A percentile compares a stretch with the other conserved stretches of the same genome.
These are phyloP conservation scores for Elephantulus edwardii DNA, from an alignment of 2,113 vertebrate species.

Conservation along the genomic window DNA sequence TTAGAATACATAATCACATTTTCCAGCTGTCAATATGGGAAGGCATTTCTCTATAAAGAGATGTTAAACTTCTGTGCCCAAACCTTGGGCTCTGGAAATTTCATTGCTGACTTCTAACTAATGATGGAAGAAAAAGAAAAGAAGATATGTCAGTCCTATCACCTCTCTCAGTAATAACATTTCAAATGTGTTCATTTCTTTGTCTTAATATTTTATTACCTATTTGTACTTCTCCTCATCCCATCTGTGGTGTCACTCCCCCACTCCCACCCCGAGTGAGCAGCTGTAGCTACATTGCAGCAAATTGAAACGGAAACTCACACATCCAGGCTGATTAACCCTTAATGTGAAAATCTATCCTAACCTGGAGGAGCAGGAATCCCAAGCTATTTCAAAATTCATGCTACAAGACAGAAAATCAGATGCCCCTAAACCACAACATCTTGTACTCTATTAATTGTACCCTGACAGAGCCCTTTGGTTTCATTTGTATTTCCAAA, in stretches of 20 bases:
- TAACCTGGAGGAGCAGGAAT: constrained; percentile 79
- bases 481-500: constrained; percentile 84
- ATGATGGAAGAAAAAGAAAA: constrained; percentile 65
- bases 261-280: constrained; percentile 52
- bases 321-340: constrained; percentile 80
- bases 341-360: constrained; percentile 81
- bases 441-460: constrained; percentile 83
- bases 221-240: constrained; percentile 72
- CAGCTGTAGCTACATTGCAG: constrained; percentile 74
- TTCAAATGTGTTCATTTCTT: constrained; percentile 79
- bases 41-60: constrained; percentile 51
- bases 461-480: constrained; percentile 81
- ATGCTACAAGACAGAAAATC: constrained; percentile 82
- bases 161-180: constrained; percentile 77
- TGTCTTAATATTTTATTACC: constrained; percentile 84
- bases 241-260: constrained; percentile 58
- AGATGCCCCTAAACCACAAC: constrained; percentile 81
- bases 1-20: constrained; percentile 65
- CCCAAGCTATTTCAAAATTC: constrained; percentile 83
- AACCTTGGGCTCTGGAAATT: constrained; percentile 39
- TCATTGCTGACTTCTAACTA: background rate
- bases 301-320: constrained; percentile 83
- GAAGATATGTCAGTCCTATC: constrained; percentile 64
- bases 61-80: constrained; percentile 49
- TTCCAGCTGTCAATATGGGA: constrained; percentile 53